Base-by-base conservation (phyloP, 2,797 vertebrate species). In the Rhinogobio ventralis region DNA sequence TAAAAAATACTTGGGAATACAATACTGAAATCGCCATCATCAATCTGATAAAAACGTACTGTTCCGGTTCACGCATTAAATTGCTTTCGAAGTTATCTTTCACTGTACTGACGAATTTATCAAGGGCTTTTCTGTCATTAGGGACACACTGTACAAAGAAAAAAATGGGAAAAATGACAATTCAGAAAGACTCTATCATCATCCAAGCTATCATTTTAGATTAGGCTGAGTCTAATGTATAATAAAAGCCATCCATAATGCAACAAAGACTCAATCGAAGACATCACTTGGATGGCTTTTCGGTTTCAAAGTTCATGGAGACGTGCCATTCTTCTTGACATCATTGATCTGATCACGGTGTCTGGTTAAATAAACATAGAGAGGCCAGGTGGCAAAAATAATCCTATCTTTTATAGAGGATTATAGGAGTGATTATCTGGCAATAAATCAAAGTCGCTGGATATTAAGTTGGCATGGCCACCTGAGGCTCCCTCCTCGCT, bases 361-460 rank as follows among this genome's bases (percentile, higher is more conserved):
- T 74, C 78, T 69, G 62, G 86, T 89, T 85, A 85, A 88, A 88
- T 88, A 88, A 81, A 87, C 87, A 88, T 82, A 49, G 66, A 73
- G 87, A 87, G 75, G 68, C 84, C 86, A 86, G 71, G 77, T 85
- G 89, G 86, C 80, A 87, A 86, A 84, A 87, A 85, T 85, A 89
- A 91, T 87, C 80, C 66, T 62, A 76, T 86, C 80, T 75, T 86
- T 88, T 82, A 88, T 73, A 85, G 25, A 83, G 14, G 81, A 90
- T 90, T 86, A 88, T 88, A 46, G 82, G 67, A 76, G 78, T 88
- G 82, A 89, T 90, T 90, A 89, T 89, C 86, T 82, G 84, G 85
- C 74, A 88, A 89, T 88, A 86, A 88, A 91, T 90, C 88, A 89
- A 81, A 82, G 83, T 74, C 74, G 36, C 71, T 86, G 68, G 80